Conservation (phyloP, 1,140 invertebrate species). For the Drosophila dunni region DNA sequence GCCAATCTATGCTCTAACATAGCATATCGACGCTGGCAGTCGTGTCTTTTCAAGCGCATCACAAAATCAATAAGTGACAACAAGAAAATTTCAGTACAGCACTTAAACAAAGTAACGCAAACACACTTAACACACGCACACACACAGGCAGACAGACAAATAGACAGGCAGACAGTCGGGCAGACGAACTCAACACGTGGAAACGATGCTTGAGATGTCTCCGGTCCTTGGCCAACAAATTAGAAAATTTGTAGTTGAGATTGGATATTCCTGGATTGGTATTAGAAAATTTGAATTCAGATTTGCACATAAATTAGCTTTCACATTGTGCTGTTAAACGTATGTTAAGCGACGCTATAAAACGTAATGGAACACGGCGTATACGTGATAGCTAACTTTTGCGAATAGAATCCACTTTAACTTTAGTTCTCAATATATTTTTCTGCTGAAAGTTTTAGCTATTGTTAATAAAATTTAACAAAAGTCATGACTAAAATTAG, state of each 20-base stretch:
- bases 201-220: neutral
- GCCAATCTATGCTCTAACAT: constrained; percentile 54
- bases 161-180: neutral
- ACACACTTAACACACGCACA: neutral
- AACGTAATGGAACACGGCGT: neutral
- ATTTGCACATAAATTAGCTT: no score
- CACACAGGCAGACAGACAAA: no score
- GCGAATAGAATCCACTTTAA: no score
- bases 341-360: neutral
- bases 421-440: neutral
- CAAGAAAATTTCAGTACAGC: constrained; percentile 14
- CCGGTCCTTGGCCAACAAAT: neutral
- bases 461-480: no score
- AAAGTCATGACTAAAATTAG: no score
- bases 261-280: no score
- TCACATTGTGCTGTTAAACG: neutral
- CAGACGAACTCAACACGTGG: constrained; percentile 14
- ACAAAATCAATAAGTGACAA: constrained; percentile 67
- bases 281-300: no score
- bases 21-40: constrained; percentile 13
- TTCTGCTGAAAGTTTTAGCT: no score
- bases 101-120: constrained; percentile 27
- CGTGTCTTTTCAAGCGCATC: constrained; percentile 5
- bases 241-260: constrained; percentile 2
- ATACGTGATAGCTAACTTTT: neutral